Percentiles rank a stretch among this genome's conserved stretches.
These are phyloP conservation scores for Spheniscus humboldti DNA, from an alignment of 2,797 vertebrate species.

Conservation along the genomic window DNA sequence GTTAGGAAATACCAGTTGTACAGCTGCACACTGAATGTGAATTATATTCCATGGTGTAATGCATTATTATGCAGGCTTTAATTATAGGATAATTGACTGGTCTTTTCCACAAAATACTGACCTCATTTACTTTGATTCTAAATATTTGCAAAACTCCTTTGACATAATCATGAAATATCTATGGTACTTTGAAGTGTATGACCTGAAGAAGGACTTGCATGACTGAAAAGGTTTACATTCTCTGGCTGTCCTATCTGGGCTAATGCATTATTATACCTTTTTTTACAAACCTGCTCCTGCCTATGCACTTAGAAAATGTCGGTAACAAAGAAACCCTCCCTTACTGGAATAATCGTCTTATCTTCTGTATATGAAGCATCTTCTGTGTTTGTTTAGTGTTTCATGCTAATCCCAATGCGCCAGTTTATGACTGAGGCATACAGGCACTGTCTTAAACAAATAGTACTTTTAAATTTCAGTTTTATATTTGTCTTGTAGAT, in stretches of 20 bases:
- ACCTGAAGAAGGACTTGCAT: conserved; percentile 4
- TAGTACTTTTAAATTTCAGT: neutral
- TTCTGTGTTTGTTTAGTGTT: neutral
- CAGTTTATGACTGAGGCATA: neutral
- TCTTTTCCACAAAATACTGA: conserved; percentile 54
- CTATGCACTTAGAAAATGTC: neutral
- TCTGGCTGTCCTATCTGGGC: neutral
- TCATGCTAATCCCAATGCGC: neutral
- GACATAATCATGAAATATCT: conserved; percentile 27
- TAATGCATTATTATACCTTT: neutral
- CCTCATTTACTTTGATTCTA: conserved; percentile 61
- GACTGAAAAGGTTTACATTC: neutral
- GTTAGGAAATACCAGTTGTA: conserved; percentile 49
- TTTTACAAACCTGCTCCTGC: neutral
- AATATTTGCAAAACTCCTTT: conserved; percentile 62
- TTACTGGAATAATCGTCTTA: neutral
- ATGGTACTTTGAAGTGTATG: neutral
- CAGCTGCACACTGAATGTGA: conserved; percentile 49
- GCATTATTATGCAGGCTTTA: conserved; percentile 55
- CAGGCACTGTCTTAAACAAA: neutral
- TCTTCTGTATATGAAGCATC: neutral
- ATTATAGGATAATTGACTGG: conserved; percentile 54
- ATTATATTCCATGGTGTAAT: conserved; percentile 46
- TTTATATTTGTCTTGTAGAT: neutral
- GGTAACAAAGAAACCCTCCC: neutral